Base-by-base conservation (phyloP, 2,888 invertebrate species). In the Odontocerum albicorne region DNA sequence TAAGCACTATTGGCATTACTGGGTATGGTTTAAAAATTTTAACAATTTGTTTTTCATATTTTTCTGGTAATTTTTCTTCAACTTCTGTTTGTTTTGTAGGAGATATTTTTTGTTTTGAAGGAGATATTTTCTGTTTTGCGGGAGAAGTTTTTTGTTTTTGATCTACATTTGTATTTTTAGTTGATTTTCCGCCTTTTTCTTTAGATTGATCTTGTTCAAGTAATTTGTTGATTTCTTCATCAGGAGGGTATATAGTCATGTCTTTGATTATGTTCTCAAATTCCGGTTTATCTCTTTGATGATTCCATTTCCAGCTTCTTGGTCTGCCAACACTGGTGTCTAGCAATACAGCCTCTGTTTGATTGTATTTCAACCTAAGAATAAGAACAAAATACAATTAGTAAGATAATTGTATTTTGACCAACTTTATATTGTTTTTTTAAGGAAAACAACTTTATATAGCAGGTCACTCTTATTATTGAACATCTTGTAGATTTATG, bases 291-390 rank as follows among this genome's bases (percentile, higher is more conserved):
- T 35, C 55, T 1, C 2, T n/a, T 19, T 21, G 22, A 21, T 49
- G 19, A 15, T 49, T 15, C 55, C 49, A 55, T 15, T 44, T 31
- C 47, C 47, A 55, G 8, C 19, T 33, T 17, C 49, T 43, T 6
- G 49, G 55, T 3, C 31, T 21, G 6, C 55, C 55, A 8, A 49
- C 32, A 7, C 17, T 20, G 8, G 20, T 1, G 19, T 55, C 55
- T 8, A 36, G 12, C 6, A 55, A 19, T 7, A 49, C 43, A 21
- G 42, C 47, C 12, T 55, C 44, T 10, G 39, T 27, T 21, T 55
- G 55, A 17, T 55, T 55, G 17, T 49, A 55, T 49, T 55, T 49
- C 3, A 55, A 21, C 21, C 55, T 55, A 40, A 15, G 43, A 10
- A 43, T 21, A 21, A n/a, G 12, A 42, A 42, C 13, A 42, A n/a